Evolutionary conservation across 2,113 vertebrate genomes (phyloP), one percentile per base, ranked within the genome.

Genomic region (Pterocles orientalis): DNA sequence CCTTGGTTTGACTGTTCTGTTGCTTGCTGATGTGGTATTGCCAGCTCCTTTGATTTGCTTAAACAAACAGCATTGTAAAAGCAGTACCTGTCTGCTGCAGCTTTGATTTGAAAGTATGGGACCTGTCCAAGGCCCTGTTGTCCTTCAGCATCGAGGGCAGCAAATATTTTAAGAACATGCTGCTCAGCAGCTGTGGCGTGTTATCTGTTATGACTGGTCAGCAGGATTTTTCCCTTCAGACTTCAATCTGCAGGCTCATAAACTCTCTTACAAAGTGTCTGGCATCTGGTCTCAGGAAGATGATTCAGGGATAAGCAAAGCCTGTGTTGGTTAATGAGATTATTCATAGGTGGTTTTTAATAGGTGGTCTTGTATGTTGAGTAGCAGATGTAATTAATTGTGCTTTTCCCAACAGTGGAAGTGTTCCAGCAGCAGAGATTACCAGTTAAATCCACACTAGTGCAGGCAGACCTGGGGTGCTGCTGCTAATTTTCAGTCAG

Each of bases 321-420:
- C 29, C 56, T 50, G 4, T 64, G n/a, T 75, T 79, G 43, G 54
- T 73, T 91, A 86, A 87, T 91, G 54, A 69, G 31, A 66, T 84
- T 93, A 85, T 91, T 94, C 34, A 15, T 76, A 84, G 73, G 36
- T 94, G 81, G 2, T 16, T 94, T 90, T 90, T 84, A 94, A 87
- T 88, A 82, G 82, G 65, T 65, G 31, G 82, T 64, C 57, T 76
- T 82, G 48, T 50, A 48, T 47, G 62, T 76, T 34, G 50, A 91
- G n/a, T 61, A 94, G 62, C 77, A 91, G 70, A 41, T 82, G 66
- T 89, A 89, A 96, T 96, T 95, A 96, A 96, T 61, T 89, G 62
- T 80, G 43, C 19, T 83, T 86, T 91, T 94, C 69, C 45, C 68
- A 84, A 26, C 41, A 71, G 48, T 69, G 81, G 50, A 84, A 86